A percentile compares a stretch with the other conserved stretches of the same genome.
Evolutionary conservation across 2,888 invertebrate genomes (phyloP).

Genomic region (Schizaphis graminum): DNA sequence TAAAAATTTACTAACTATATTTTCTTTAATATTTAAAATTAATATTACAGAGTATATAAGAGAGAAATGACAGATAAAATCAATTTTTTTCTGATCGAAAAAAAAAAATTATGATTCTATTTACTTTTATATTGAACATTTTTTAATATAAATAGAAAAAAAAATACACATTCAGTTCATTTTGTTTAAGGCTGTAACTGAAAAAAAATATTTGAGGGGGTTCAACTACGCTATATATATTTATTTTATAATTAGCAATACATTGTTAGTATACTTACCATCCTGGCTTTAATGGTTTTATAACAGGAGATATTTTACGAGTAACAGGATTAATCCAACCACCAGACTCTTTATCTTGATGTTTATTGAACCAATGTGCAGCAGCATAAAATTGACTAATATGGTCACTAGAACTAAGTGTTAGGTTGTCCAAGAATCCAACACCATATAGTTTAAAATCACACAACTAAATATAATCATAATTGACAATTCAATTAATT

Average conservation of each 20-base stretch:
- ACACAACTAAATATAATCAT: conserved; percentile 73
- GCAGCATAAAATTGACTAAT: conserved; percentile 92
- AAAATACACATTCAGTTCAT: too few relatives aligned
- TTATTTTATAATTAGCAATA: background rate
- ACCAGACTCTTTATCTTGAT: conserved; percentile 87
- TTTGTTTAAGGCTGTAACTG: too few relatives aligned
- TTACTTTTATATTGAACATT: too few relatives aligned
- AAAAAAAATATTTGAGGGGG: too few relatives aligned
- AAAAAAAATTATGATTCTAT: too few relatives aligned
- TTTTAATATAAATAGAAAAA: too few relatives aligned
- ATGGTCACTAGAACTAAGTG: conserved; percentile 87
- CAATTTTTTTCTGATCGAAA: background rate
- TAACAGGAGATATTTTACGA: conserved; percentile 81
- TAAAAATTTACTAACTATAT: background rate
- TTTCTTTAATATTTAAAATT: background rate
- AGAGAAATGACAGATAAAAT: background rate
- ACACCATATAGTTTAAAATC: conserved; percentile 79
- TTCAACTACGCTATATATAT: background rate
- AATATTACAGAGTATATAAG: background rate
- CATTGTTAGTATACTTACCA: conserved; percentile 75
- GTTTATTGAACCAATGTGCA: conserved; percentile 90
- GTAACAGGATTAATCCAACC: conserved; percentile 95
- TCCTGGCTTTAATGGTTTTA: conserved; percentile 85
- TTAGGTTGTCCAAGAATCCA: conserved; percentile 83
- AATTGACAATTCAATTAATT: background rate